Conservation (phyloP, 2,113 vertebrate genomes). For the Aleadryas rufinucha region DNA sequence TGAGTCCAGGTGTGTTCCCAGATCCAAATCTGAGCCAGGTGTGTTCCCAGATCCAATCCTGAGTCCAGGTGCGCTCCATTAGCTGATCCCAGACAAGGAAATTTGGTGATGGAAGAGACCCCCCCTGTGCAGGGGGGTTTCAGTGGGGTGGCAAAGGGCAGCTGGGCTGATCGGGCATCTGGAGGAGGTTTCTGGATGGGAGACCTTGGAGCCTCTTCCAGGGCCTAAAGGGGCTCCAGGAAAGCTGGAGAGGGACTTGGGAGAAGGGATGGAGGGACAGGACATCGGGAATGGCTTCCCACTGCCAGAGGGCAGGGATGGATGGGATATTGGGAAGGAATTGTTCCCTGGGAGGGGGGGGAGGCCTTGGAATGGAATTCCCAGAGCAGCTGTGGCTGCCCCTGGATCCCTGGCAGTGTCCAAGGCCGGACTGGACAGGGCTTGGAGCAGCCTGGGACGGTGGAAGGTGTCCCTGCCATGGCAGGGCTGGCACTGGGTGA, state of each 20-base stretch:
- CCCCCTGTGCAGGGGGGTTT: not conserved
- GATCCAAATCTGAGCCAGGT: not conserved
- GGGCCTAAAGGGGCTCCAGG: not conserved
- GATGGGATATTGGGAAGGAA: not conserved
- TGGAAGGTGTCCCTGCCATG: not conserved
- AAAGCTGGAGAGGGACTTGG: not conserved
- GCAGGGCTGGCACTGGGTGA: too few species aligned
- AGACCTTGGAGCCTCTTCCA: not conserved
- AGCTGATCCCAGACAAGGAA: not conserved
- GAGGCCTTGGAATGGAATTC: too few species aligned
- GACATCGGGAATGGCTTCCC: not conserved
- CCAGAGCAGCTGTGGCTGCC: not conserved
- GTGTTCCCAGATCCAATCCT: fast-evolving
- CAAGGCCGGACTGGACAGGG: too few species aligned
- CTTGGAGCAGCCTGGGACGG: not conserved
- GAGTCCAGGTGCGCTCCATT: fast-evolving
- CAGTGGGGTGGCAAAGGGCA: not conserved
- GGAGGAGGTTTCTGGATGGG: not conserved
- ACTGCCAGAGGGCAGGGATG: not conserved
- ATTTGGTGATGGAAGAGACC: not conserved
- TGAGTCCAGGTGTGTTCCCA: not conserved
- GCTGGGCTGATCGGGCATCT: not conserved
- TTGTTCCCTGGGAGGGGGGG: not conserved
- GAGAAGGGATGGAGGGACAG: not conserved
- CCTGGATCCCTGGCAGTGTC: not conserved